Conservation (phyloP, 2,888 invertebrate species). For the Apamea epomidion region DNA sequence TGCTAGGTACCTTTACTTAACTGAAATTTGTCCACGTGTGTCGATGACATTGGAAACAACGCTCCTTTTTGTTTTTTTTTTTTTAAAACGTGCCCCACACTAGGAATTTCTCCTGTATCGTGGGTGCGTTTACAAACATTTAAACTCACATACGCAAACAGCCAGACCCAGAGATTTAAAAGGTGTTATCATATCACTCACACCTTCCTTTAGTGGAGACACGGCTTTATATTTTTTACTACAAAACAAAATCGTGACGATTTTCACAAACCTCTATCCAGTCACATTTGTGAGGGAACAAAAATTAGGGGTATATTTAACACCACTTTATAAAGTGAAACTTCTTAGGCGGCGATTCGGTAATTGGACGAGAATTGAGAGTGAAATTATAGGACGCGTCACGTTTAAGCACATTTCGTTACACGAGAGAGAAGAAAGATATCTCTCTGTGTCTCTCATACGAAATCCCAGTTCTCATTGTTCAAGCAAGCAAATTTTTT, state of each 20-base stretch:
- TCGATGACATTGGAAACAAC: background rate
- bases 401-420: background rate
- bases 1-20: background rate
- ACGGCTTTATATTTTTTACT: background rate
- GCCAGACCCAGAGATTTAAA: no score
- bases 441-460: background rate
- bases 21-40: background rate
- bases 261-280: background rate
- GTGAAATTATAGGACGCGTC: background rate
- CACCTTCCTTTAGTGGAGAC: background rate
- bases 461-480: no score
- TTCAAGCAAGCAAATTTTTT: background rate
- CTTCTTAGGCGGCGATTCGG: background rate
- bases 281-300: background rate
- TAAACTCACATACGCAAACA: no score
- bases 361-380: background rate
- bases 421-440: background rate
- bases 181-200: background rate
- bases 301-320: background rate
- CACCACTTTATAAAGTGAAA: background rate
- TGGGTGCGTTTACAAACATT: no score
- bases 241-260: background rate
- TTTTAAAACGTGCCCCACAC: no score
- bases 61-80: background rate
- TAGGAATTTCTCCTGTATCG: no score